Evolutionary conservation across 2,888 invertebrate species (phyloP), one percentile per base, ranked within the genome.

Genomic region (Leptinotarsa tumamoca): DNA sequence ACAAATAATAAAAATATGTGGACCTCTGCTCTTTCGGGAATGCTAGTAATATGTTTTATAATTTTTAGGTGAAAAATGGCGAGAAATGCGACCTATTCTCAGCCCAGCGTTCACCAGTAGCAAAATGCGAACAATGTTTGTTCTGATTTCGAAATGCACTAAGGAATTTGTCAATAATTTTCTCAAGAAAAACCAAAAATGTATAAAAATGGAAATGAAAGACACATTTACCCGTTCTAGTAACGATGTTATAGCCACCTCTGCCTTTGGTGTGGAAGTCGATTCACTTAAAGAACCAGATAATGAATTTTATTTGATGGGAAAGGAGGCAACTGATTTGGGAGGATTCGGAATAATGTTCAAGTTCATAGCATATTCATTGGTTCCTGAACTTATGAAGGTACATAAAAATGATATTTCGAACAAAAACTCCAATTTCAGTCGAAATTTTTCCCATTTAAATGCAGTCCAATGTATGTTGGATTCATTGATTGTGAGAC

Each of bases 221-320:
- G 90, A 91, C 68, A 80, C 89, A 2, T 89, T 89, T 4, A 87
- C 88, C 0, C 86, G 90, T 17, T 90, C 87, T 78, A 86, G 90
- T 0, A 91, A 89, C 75, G 91, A 91, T 80, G 90, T 91, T 1
- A 91, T 91, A 71, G 91, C 91, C 0, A 88, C 90, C 0, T 88
- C 80, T 21, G 80, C 82, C 17, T 82, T 81, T 75, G 82, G 82
- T 5, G 75, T 82, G 33, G 75, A 80, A 80, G 89, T 91, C 3
- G 89, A 92, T 82, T 92, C 92, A 0, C 87, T 90, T 21, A 83
- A 84, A 5, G 88, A 92, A 0, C 87, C 84, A 13, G 83, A 91
- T 1, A 92, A 92, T 79, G 84, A 90, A 51, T 92, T 93, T 82
- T 92, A 90, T 80, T 70, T 82, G 54, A 90, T 89, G 87, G 91